Evolutionary conservation across 1,140 invertebrate genomes (phyloP).

Genomic region (Sinella curviseta): DNA sequence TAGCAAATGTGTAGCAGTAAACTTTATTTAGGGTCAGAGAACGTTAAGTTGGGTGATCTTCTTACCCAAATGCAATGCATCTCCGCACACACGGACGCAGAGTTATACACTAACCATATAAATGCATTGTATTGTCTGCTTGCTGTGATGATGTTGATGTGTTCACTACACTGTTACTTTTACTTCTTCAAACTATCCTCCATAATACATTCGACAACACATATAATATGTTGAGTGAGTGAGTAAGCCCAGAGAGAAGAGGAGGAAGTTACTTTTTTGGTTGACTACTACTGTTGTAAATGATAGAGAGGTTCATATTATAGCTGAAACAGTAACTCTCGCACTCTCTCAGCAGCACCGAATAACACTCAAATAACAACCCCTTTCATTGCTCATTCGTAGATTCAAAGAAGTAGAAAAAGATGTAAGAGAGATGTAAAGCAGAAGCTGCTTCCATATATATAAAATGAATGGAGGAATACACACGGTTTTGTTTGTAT

Average conservation of each 20-base stretch:
- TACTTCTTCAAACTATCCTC: too few relatives aligned
- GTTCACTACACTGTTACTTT: background rate
- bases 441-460: background rate
- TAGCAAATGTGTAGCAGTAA: conserved; percentile 12
- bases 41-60: background rate
- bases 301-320: background rate
- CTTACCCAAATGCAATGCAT: background rate
- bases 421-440: background rate
- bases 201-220: too few relatives aligned
- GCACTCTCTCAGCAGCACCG: background rate
- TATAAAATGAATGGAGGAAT: too few relatives aligned
- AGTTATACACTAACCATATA: background rate
- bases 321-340: conserved; percentile 16
- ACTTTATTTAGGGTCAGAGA: conserved; percentile 8
- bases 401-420: background rate
- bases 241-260: background rate
- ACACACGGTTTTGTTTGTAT: background rate
- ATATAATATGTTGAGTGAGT: background rate
- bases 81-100: background rate
- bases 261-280: background rate
- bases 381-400: conserved; percentile 22
- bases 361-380: background rate
- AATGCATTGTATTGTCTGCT: too few relatives aligned
- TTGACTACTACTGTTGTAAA: conserved; percentile 1
- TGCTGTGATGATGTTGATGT: too few relatives aligned